Base-by-base conservation (phyloP, 1,140 invertebrate species). In the Aplysia californica region DNA sequence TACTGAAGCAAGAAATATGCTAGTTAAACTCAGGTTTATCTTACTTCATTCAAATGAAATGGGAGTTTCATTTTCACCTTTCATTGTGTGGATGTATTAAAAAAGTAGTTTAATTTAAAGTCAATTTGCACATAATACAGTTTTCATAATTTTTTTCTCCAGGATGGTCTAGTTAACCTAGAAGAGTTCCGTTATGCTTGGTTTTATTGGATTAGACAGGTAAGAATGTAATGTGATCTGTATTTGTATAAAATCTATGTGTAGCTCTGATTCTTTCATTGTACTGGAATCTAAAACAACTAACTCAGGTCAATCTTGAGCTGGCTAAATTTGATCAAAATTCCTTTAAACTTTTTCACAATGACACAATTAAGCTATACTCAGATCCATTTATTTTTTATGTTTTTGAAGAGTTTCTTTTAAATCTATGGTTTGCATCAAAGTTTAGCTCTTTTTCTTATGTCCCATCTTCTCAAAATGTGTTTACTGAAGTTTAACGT, bases 101-200 rank as follows among this genome's bases (percentile, higher is more conserved):
- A 10, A 10, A 50, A 50, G 44, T 50, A n/a, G n/a, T n/a, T 50
- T 50, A 50, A 50, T 50, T 10, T n/a, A 15, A 38, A 33, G 3
- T 33, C 80, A 10, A 69, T 65, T n/a, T 20, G 76, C 44, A 56
- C 39, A n/a, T n/a, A n/a, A n/a, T n/a, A n/a, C n/a, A n/a, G n/a
- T n/a, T n/a, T n/a, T n/a, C n/a, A n/a, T n/a, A n/a, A 15, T 50
- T 65, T 66, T 75, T 78, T 75, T 64, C 87, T 89, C 31, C 80
- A 92, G 76, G 95, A 97, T 90, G 94, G 94, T 2, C 93, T 92
- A 82, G 94, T 97, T 50, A 94, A 95, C 86, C 92, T 92, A 70
- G 93, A 95, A 81, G 96, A 97, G 89, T 96, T 97, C 87, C 87
- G 91, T 78, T 91, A 90, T 83, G 89, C 90, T 80, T 91, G 90